phyloP scores from a whole-genome alignment of 37 sponge, comb jelly and placozoan species.

The Halichondria panicea region DNA sequence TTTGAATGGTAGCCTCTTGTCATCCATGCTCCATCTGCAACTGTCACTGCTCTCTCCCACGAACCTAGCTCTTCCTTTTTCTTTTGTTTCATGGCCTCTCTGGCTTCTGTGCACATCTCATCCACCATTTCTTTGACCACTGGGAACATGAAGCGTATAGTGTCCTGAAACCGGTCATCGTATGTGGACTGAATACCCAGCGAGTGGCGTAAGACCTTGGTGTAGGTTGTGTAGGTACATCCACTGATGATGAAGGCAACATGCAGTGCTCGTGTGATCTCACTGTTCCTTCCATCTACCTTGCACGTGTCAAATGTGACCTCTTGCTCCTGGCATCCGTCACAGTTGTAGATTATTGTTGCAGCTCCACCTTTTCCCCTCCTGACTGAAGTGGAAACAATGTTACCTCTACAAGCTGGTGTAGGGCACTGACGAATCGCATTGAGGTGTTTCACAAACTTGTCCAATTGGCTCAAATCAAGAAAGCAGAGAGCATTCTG shows the following conservation, averaged over 20 bases:
- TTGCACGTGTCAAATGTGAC: conserved; percentile 12
- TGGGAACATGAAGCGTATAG: conserved; percentile 6
- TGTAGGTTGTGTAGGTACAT: conserved; percentile 6
- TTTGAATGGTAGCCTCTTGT: conserved; percentile 4
- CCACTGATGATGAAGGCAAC: neutral
- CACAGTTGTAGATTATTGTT: conserved; percentile 21
- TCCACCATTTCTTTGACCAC: conserved; percentile 25
- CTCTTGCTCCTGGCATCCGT: conserved; percentile 16
- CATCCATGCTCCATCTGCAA: too few species aligned
- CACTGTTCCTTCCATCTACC: neutral
- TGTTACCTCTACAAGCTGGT: conserved; percentile 1
- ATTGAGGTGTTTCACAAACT: neutral
- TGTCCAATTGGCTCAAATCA: neutral
- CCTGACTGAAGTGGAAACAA: conserved; percentile 4
- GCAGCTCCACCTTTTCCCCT: conserved; percentile 6
- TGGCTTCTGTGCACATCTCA: conserved; percentile 22
- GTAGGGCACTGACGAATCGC: conserved; percentile 1
- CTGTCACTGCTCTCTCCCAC: conserved; percentile 39
- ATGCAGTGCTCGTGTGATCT: neutral
- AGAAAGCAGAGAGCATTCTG: conserved; percentile 7
- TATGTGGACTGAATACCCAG: conserved; percentile 14
- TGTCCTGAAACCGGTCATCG: neutral
- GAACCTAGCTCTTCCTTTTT: conserved; percentile 7
- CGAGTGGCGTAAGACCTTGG: neutral
- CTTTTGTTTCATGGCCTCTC: conserved; percentile 18